These are phyloP conservation scores for Synanthedon vespiformis DNA, from an alignment of 2,888 invertebrate genomes.

Conservation along the genomic window DNA sequence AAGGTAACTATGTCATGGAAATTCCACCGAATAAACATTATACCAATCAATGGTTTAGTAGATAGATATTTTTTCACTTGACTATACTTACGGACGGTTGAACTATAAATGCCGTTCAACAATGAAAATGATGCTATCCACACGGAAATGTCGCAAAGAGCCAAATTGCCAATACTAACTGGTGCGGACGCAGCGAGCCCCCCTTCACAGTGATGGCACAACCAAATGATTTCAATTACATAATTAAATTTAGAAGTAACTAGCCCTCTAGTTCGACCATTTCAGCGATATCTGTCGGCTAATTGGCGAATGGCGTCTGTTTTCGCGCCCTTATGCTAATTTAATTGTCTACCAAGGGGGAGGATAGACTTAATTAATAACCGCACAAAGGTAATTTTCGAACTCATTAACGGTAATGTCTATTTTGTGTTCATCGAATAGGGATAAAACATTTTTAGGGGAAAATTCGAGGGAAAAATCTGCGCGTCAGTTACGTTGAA, in stretches of 20 bases:
- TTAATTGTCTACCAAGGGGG: constrained; percentile 11
- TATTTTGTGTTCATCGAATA: not conserved
- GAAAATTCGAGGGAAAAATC: not conserved
- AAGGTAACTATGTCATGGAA: no score
- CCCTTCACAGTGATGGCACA: constrained; percentile 6
- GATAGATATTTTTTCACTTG: no score
- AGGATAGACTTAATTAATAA: constrained; percentile 1
- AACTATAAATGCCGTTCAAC: constrained; percentile 16
- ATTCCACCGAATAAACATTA: no score
- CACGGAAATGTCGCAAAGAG: constrained; percentile 13
- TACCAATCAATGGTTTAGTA: no score
- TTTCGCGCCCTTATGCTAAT: constrained; percentile 23
- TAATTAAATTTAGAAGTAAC: constrained; percentile 38
- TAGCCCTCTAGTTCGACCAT: constrained; percentile 10
- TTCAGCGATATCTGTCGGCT: constrained; percentile 14
- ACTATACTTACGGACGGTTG: not conserved
- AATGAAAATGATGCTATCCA: constrained; percentile 18
- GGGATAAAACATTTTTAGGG: not conserved
- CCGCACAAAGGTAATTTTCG: not conserved
- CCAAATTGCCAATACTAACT: constrained; percentile 1
- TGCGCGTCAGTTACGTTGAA: constrained; percentile 4
- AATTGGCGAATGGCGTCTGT: constrained; percentile 18
- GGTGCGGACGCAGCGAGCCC: constrained; percentile 2
- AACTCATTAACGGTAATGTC: not conserved
- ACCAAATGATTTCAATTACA: constrained; percentile 49